Evolutionary conservation across 1,140 invertebrate genomes (phyloP).

Genomic region (Achatina immaculata): DNA sequence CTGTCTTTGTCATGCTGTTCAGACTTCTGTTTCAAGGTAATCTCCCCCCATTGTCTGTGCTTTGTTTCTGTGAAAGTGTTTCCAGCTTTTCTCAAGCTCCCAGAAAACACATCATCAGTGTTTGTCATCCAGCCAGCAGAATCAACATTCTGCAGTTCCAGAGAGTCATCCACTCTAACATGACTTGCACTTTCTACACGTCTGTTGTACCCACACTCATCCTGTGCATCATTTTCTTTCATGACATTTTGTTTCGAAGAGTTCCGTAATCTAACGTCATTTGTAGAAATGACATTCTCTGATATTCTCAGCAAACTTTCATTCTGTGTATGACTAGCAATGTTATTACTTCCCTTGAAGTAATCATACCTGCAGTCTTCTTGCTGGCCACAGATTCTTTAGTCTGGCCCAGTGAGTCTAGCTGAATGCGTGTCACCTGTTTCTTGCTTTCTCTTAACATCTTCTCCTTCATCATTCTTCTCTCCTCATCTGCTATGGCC

Average conservation of each 20-base stretch:
- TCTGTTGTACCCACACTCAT: not conserved
- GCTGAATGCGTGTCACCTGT: not conserved
- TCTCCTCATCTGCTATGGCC: not conserved
- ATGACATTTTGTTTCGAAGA: not conserved
- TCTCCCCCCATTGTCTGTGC: not conserved
- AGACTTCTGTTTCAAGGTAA: not conserved
- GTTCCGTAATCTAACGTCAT: not conserved
- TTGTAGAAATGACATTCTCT: not conserved
- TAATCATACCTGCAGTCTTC: too few relatives aligned
- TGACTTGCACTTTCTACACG: too few relatives aligned
- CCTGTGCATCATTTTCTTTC: not conserved
- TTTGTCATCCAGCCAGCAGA: too few relatives aligned
- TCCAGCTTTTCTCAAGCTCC: not conserved
- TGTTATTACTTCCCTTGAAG: too few relatives aligned
- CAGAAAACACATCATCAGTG: not conserved
- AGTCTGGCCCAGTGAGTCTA: not conserved
- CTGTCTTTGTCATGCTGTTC: not conserved
- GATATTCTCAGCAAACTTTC: too few relatives aligned
- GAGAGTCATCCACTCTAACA: too few relatives aligned
- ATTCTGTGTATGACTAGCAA: too few relatives aligned
- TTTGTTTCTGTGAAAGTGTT: not conserved
- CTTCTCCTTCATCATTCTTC: slow-evolving; percentile 10
- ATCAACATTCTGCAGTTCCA: too few relatives aligned
- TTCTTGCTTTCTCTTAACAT: not conserved
- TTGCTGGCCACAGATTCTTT: too few relatives aligned